phyloP scores from a whole-genome alignment of 2,888 invertebrate genomes.

The Lasioglossum figueresi region DNA sequence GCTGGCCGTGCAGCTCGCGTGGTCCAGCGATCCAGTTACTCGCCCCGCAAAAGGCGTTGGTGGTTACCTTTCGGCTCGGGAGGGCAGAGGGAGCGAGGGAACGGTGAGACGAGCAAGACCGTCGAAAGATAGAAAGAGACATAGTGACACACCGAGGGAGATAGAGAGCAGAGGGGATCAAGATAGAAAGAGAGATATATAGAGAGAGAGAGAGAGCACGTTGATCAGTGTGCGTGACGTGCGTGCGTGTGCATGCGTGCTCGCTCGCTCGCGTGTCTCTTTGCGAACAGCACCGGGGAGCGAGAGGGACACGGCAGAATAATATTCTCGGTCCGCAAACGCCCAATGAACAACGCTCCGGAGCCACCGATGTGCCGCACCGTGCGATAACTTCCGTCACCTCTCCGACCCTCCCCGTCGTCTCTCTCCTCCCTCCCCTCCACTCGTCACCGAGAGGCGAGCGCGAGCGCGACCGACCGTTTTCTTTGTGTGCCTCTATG shows the following conservation, averaged over 20 bases:
- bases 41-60: slow-evolving; percentile 64
- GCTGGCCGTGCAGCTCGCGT: slow-evolving; percentile 67
- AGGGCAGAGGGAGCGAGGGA: slow-evolving; percentile 43
- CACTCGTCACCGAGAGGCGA: slow-evolving; percentile 20
- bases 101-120: slow-evolving; percentile 14
- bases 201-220: slow-evolving; percentile 5
- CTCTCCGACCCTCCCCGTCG: slow-evolving; percentile 62
- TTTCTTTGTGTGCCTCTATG: slow-evolving; percentile 57
- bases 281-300: slow-evolving; percentile 45
- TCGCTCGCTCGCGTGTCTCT: slow-evolving; percentile 9
- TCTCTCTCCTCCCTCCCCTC: slow-evolving; percentile 49
- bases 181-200: not conserved
- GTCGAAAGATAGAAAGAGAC: not conserved
- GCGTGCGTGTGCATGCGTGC: not conserved
- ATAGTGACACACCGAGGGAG: slow-evolving; percentile 1
- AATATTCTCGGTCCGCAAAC: slow-evolving; percentile 63
- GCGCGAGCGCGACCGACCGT: slow-evolving; percentile 11
- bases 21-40: slow-evolving; percentile 68
- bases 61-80: slow-evolving; percentile 50
- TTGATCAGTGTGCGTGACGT: not conserved
- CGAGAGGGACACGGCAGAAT: slow-evolving; percentile 49
- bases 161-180: not conserved
- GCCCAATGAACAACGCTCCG: slow-evolving; percentile 68
- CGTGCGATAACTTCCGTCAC: slow-evolving; percentile 75
- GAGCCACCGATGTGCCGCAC: slow-evolving; percentile 71